Conservation (phyloP, 2,888 invertebrate species). For the Troides aeacus region DNA sequence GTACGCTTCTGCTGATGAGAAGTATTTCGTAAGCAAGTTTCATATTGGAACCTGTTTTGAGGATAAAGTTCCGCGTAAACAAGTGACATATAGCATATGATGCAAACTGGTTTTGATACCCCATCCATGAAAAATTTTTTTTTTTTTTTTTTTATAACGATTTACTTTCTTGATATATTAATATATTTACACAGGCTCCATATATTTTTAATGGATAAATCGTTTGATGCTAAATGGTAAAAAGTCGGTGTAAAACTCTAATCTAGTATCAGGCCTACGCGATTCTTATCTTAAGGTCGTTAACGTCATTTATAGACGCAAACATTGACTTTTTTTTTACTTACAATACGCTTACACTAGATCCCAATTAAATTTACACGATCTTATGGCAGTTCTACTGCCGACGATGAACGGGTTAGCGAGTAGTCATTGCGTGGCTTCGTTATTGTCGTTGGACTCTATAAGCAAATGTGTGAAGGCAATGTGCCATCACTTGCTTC, state of each 20-base stretch:
- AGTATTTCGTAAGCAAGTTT: conserved; percentile 19
- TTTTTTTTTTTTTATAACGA: not conserved
- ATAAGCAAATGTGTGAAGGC: too few relatives aligned
- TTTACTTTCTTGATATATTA: not conserved
- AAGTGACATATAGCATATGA: conserved; percentile 13
- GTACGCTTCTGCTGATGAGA: not conserved
- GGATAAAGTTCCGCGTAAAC: conserved; percentile 23
- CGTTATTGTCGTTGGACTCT: too few relatives aligned
- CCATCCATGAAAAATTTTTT: not conserved
- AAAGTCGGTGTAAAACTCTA: too few relatives aligned
- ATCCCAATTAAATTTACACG: not conserved
- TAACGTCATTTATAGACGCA: not conserved
- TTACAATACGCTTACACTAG: not conserved
- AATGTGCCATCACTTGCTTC: too few relatives aligned
- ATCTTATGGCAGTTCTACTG: too few relatives aligned
- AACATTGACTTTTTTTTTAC: not conserved
- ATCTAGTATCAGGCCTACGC: not conserved
- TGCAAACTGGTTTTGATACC: not conserved
- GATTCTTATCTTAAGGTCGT: not conserved
- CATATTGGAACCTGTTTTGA: conserved; percentile 27
- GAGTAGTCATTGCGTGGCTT: too few relatives aligned
- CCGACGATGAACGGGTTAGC: too few relatives aligned
- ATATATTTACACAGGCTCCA: not conserved
- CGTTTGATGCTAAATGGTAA: too few relatives aligned
- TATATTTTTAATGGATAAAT: not conserved